Conservation (phyloP, 2,888 invertebrate genomes). For the Drosophila cyrtoloma region DNA sequence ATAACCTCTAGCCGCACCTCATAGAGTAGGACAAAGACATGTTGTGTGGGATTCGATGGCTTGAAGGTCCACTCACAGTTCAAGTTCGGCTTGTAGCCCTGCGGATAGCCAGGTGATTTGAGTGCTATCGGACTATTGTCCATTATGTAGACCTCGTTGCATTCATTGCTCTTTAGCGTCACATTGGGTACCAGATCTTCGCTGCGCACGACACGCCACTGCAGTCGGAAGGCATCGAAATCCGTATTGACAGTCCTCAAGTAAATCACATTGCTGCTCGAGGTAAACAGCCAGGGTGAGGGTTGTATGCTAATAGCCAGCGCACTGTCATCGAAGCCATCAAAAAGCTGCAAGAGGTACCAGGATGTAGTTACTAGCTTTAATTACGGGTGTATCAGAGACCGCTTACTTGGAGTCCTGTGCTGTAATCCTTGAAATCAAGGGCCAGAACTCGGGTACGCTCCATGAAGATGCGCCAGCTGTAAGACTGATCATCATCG, state of each 20-base stretch:
- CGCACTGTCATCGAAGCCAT: slow-evolving; percentile 90
- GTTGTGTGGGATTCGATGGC: slow-evolving; percentile 86
- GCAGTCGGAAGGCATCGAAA: slow-evolving; percentile 72
- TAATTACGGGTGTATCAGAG: too few relatives aligned
- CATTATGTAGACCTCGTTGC: slow-evolving; percentile 47
- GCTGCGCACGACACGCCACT: slow-evolving; percentile 76
- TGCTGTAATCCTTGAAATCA: slow-evolving; percentile 75
- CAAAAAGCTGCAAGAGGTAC: slow-evolving; percentile 87
- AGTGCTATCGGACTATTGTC: slow-evolving; percentile 80
- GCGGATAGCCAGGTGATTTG: slow-evolving; percentile 91
- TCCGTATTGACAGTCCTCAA: slow-evolving; percentile 84
- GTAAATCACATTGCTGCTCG: slow-evolving; percentile 88
- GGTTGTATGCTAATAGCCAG: slow-evolving; percentile 77
- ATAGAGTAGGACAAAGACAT: slow-evolving; percentile 87
- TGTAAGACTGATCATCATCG: slow-evolving; percentile 67
- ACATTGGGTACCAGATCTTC: slow-evolving; percentile 42
- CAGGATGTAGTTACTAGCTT: neutral
- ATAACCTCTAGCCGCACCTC: slow-evolving; percentile 87
- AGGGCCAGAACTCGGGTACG: slow-evolving; percentile 64
- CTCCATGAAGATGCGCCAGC: slow-evolving; percentile 79
- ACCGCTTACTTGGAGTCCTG: slow-evolving; percentile 74
- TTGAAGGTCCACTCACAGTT: slow-evolving; percentile 92
- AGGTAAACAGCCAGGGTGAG: slow-evolving; percentile 85
- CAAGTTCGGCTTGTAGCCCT: slow-evolving; percentile 87
- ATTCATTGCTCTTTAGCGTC: slow-evolving; percentile 41